These are phyloP conservation scores for Calameuta idolon DNA, from an alignment of 2,888 invertebrate species.

Conservation along the genomic window DNA sequence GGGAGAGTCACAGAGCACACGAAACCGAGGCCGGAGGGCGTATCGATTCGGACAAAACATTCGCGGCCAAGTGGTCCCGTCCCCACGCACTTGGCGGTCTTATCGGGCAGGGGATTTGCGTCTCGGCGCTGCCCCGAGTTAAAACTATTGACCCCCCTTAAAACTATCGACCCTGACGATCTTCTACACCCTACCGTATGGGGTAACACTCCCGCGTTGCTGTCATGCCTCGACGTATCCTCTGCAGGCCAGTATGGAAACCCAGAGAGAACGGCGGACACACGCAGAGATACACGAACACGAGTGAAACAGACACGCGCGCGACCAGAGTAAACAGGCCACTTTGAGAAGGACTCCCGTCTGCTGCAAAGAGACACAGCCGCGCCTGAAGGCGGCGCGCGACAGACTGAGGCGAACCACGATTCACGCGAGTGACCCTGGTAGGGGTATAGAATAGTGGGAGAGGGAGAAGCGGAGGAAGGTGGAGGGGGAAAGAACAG, in stretches of 20 bases:
- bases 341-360: not conserved
- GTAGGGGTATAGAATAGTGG: conserved; percentile 17
- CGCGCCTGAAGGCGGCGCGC: conserved; percentile 51
- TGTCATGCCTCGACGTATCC: conserved; percentile 47
- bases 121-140: conserved; percentile 22
- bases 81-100: conserved; percentile 27
- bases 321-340: conserved; percentile 7
- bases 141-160: conserved; percentile 7
- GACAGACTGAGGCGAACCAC: conserved; percentile 52
- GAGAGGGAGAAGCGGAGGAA: conserved; percentile 31
- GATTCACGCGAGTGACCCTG: conserved; percentile 30
- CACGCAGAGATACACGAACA: conserved; percentile 31
- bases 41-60: conserved; percentile 59
- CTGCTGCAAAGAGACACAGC: conserved; percentile 26
- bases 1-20: not conserved
- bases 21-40: conserved; percentile 39
- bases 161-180: conserved; percentile 7
- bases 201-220: conserved; percentile 63
- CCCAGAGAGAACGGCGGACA: not conserved
- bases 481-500: conserved; percentile 34
- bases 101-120: conserved; percentile 33
- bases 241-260: not conserved
- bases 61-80: conserved; percentile 37
- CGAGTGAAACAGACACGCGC: conserved; percentile 26
- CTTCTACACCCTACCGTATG: conserved; percentile 56